Base-by-base conservation (phyloP, 2,888 invertebrate genomes). In the Atherix ibis region DNA sequence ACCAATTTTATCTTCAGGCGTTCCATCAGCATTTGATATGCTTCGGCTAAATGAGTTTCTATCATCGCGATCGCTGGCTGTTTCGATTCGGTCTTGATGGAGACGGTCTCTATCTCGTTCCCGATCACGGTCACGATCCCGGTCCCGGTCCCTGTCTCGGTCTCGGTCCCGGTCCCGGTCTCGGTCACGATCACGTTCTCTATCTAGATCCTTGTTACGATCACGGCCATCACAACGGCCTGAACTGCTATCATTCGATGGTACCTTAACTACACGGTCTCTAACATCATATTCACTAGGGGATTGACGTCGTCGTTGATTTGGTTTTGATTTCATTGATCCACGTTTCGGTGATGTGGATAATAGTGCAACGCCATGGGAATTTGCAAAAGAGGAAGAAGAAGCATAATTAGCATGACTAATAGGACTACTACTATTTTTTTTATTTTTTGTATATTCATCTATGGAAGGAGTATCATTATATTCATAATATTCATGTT, bases 1-100 rank as follows among this genome's bases (percentile, higher is more conserved):
- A 77, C 78, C 78, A 49, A 71, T 76, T 74, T 87, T 85, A 57
- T 88, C 87, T 50, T 85, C 87, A 8, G 76, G 71, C 22, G 82
- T 80, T 32, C 76, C 76, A 51, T 84, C 84, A 15, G 81, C 75
- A 58, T 81, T 82, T 49, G 81, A 82, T 43, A 83, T 68, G 62
- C 83, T 83, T 48, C 84, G 70, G 36, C 80, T 78, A 53, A 83
- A 82, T 46, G 71, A 56, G 33, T 51, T 48, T 27, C 48, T 55
- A 31, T 50, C 50, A 22, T 53, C 57, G 27, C 47, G 44, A 39
- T 49, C 49, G 24, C 54, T 54, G 28, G 53, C 56, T 35, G 54
- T 54, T 40, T 58, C 61, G 38, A 32, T 31, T 3, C 32, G 36
- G 34, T 44, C 41, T 43, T 42, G 44, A 52, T 62, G 71, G 46